These are phyloP conservation scores for Eolophus roseicapilla DNA, from an alignment of 2,113 vertebrate genomes.

Conservation along the genomic window DNA sequence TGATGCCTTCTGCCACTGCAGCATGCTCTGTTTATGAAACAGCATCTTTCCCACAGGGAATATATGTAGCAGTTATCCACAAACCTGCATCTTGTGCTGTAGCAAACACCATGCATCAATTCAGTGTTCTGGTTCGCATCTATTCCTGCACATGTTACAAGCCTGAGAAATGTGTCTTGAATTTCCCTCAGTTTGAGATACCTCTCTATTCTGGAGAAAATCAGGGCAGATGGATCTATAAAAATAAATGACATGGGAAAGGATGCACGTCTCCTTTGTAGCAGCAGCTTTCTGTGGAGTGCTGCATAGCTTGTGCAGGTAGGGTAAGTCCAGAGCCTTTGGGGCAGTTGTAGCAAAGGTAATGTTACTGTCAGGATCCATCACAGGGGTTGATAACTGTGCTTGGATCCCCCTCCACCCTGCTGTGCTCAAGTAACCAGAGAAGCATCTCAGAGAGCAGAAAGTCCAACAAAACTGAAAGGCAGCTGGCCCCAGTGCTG, in stretches of 20 bases:
- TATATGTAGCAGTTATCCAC: neutral
- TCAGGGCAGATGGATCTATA: neutral
- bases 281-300: neutral
- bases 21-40: neutral
- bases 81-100: neutral
- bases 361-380: neutral
- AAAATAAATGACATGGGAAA: neutral
- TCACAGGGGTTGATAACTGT: neutral
- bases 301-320: neutral
- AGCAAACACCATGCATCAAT: neutral
- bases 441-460: neutral
- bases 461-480: neutral
- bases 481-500: neutral
- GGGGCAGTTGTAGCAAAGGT: neutral
- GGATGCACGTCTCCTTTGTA: neutral
- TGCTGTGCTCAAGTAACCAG: neutral
- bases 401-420: neutral
- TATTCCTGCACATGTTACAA: neutral
- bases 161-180: neutral
- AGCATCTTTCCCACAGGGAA: neutral
- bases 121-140: neutral
- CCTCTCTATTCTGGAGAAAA: neutral
- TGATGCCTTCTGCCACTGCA: neutral
- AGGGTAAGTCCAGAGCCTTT: neutral
- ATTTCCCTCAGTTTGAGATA: neutral